Percentiles rank a stretch among this genome's conserved stretches.
These are phyloP conservation scores for Andrena minutula DNA, from an alignment of 2,888 invertebrate genomes.

Conservation along the genomic window DNA sequence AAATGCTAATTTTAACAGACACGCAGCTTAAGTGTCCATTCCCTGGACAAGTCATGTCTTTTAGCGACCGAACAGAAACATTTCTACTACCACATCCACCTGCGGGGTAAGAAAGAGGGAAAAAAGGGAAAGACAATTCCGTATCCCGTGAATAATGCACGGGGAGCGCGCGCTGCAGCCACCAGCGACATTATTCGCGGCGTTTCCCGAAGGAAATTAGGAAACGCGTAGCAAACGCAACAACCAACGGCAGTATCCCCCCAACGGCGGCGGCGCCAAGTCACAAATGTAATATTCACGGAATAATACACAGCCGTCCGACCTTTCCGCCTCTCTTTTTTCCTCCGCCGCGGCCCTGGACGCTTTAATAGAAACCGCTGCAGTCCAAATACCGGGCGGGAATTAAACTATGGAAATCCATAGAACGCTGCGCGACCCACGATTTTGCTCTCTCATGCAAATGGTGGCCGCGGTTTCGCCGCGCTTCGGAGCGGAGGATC, in stretches of 20 bases:
- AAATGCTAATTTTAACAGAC: too few relatives aligned
- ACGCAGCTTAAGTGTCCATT: too few relatives aligned
- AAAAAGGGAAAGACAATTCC: constrained; percentile 67
- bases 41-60: too few relatives aligned
- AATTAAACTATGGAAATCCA: constrained; percentile 67
- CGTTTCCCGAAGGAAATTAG: constrained; percentile 85
- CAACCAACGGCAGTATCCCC: constrained; percentile 59
- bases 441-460: constrained; percentile 39
- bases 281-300: constrained; percentile 85
- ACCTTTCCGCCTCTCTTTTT: constrained; percentile 54
- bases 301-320: constrained; percentile 77
- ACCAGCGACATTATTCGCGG: constrained; percentile 79
- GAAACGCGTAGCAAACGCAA: constrained; percentile 79
- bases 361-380: constrained; percentile 64
- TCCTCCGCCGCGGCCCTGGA: constrained; percentile 31
- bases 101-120: background rate
- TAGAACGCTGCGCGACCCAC: constrained; percentile 54
- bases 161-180: constrained; percentile 74
- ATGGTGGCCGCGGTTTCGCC: constrained; percentile 21
- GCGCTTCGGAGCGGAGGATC: background rate
- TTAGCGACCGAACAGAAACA: background rate
- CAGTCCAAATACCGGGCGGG: constrained; percentile 46
- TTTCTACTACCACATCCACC: background rate
- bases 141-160: constrained; percentile 77
- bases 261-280: constrained; percentile 70